Base-by-base conservation (phyloP, 2,797 vertebrate genomes). In the Hapalemur alaotrensis region DNA sequence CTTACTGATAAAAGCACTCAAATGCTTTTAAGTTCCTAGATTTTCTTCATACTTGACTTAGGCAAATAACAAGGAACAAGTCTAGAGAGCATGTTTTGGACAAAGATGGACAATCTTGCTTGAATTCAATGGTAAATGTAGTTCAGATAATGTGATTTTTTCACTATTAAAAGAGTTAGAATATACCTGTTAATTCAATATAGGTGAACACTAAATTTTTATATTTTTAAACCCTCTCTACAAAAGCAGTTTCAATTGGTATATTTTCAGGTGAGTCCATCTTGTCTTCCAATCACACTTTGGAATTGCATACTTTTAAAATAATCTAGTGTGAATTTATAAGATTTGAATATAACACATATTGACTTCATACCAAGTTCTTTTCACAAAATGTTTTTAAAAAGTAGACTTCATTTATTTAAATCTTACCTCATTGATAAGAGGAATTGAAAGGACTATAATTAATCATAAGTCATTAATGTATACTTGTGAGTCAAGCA, bases 301-400 rank as follows among this genome's bases (percentile, higher is more conserved):
- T 73, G 32, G 30, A 93, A 91, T 28, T 80, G 2, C 1, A 94
- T 25, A 86, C 43, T 89, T 95, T 93, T 69, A 95, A 96, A 92
- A 82, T 75, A 89, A 46, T 59, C 43, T 46, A 86, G 1, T 73
- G 41, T 79, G 13, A 72, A 81, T 85, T 67, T 87, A 22, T 54
- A 88, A 88, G 23, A 76, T 91, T 61, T 94, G 22, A 76, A 18
- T 30, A 52, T 78, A 92, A 75, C 22, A 61, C 50, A 69, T 23
- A 63, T 35, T 79, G 43, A 78, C 38, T 76, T 41, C 43, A 89
- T 41, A 95, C 9, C 35, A 82, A 70, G 35, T 41, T 88, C 41
- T 89, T 91, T 78, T 59, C 38, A 83, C 32, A 92, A 93, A 93
- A 70, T 4, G 61, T 86, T 35, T 69, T 69, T 48, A 95, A 85